Conservation (phyloP, 2,888 invertebrate genomes). For the Epistrophe grossulariae region DNA sequence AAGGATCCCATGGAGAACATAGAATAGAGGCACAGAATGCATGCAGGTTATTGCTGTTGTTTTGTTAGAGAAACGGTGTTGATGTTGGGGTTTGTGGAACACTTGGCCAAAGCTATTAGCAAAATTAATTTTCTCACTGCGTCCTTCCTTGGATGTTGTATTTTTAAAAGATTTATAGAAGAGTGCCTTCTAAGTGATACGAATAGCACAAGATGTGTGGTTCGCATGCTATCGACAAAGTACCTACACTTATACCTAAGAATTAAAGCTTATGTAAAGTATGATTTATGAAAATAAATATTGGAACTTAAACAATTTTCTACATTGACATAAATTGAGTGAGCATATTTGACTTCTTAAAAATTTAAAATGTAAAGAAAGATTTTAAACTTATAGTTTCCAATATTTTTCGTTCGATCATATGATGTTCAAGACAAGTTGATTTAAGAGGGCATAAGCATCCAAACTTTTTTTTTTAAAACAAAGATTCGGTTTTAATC, state of each 20-base stretch:
- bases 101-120: constrained; percentile 68
- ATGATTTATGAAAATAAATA: constrained; percentile 24
- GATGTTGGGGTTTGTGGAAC: constrained; percentile 51
- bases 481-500: too few relatives aligned
- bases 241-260: not conserved
- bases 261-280: constrained; percentile 8
- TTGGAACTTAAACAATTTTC: not conserved
- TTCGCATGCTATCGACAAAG: not conserved
- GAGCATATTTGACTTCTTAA: not conserved
- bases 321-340: not conserved
- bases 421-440: too few relatives aligned
- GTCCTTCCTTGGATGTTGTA: constrained; percentile 43
- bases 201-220: constrained; percentile 20
- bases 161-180: constrained; percentile 39
- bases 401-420: too few relatives aligned
- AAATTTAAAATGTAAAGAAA: not conserved
- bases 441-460: too few relatives aligned
- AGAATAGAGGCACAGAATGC: constrained; percentile 14
- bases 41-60: constrained; percentile 61
- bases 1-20: constrained; percentile 32
- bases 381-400: too few relatives aligned
- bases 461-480: too few relatives aligned
- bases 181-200: constrained; percentile 42
- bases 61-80: constrained; percentile 43
- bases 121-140: constrained; percentile 60